phyloP scores from a whole-genome alignment of 1,140 invertebrate genomes.

The Rhyacophila brunnea region DNA sequence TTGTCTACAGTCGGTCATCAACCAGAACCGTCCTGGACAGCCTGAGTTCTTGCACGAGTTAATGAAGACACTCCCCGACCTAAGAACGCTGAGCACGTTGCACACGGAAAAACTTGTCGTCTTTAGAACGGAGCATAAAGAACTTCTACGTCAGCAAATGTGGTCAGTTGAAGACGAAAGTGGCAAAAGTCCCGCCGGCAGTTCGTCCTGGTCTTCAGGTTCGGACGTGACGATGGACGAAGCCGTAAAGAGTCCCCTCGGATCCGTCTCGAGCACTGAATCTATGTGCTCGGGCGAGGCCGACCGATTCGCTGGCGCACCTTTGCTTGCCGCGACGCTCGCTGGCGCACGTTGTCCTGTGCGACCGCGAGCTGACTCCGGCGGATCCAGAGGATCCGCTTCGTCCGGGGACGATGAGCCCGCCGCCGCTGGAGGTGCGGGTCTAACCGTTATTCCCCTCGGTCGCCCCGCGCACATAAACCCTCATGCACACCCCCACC shows the following conservation, averaged over 20 bases:
- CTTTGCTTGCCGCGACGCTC: constrained; percentile 73
- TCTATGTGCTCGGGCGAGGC: constrained; percentile 65
- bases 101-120: constrained; percentile 95
- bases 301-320: constrained; percentile 66
- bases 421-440: constrained; percentile 62
- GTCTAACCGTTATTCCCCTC: constrained; percentile 65
- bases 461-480: constrained; percentile 53
- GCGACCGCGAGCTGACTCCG: constrained; percentile 73
- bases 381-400: constrained; percentile 54
- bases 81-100: constrained; percentile 91
- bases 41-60: constrained; percentile 80
- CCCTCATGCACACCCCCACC: constrained; percentile 49
- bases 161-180: constrained; percentile 64
- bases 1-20: constrained; percentile 82
- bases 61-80: constrained; percentile 91
- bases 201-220: constrained; percentile 64
- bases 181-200: constrained; percentile 59
- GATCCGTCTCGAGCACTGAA: constrained; percentile 83
- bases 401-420: constrained; percentile 74
- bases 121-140: constrained; percentile 86
- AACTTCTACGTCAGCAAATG: constrained; percentile 70
- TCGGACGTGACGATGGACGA: constrained; percentile 72
- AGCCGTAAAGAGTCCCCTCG: constrained; percentile 77
- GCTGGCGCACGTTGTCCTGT: constrained; percentile 62
- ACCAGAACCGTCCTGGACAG: constrained; percentile 80